phyloP scores from a whole-genome alignment of 2,113 vertebrate genomes.

The Sturnus vulgaris region DNA sequence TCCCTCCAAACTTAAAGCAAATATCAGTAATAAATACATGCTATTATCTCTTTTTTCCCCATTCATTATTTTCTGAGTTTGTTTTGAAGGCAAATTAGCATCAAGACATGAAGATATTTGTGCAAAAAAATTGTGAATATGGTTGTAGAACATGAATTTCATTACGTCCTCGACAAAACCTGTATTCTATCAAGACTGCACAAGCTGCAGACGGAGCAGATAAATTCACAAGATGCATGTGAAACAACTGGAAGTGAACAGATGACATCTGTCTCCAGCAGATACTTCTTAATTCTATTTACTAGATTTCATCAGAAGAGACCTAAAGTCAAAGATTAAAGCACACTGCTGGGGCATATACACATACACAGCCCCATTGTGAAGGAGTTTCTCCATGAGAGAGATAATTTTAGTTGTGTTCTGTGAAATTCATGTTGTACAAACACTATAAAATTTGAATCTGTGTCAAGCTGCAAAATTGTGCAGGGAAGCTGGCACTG shows the following conservation, averaged over 20 bases:
- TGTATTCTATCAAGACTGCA: not conserved
- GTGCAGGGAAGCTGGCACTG: not conserved
- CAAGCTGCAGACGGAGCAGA: not conserved
- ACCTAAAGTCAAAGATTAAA: not conserved
- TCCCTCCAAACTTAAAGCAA: not conserved
- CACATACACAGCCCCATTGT: not conserved
- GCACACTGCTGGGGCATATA: not conserved
- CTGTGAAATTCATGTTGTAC: conserved; percentile 7
- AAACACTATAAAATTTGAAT: conserved; percentile 42
- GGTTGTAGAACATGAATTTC: not conserved
- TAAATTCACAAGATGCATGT: not conserved
- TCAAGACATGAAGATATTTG: not conserved
- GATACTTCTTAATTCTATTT: not conserved
- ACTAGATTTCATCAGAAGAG: not conserved
- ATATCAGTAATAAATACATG: not conserved
- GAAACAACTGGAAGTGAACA: not conserved
- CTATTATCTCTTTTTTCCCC: not conserved
- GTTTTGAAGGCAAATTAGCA: not conserved
- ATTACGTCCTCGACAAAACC: not conserved
- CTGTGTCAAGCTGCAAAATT: conserved; percentile 29
- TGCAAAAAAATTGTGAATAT: not conserved
- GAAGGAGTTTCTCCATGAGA: not conserved
- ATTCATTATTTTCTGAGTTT: not conserved
- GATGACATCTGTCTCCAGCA: not conserved
- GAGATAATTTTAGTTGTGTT: not conserved